Base-by-base conservation (phyloP, 1,140 invertebrate species). In the Drosophila nikananu region DNA sequence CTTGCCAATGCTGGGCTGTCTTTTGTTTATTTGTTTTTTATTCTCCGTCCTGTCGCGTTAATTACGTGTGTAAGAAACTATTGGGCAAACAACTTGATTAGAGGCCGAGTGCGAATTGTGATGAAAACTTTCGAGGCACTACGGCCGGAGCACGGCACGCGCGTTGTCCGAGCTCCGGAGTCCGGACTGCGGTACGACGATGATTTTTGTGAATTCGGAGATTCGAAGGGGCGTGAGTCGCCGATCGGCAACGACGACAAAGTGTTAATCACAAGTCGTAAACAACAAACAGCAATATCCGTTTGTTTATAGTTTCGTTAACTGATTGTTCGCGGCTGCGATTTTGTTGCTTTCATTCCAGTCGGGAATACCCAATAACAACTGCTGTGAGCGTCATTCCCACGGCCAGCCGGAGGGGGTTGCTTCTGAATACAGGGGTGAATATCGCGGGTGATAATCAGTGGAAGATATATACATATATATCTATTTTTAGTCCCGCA, bases 41-140 rank as follows among this genome's bases (percentile, higher is more conserved):
- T 52, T 66, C 52, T 61, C 58, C 61, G 21, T 23, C 39, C 39
- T 30, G 60, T 57, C 39, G 41, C 84, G 83, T 83, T 84, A 89
- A 87, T 87, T 75, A 81, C 73, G 81, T 80, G 77, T 77, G 77
- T 48, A 44, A 75, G 68, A 81, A 89, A 89, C 84, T 68, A 87
- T 87, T 89, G 84, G 77, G 62, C 84, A 87, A 87, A 89, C 86
- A 84, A 90, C 70, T 84, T 79, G 81, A 90, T 89, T 89, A 89
- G 84, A 66, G 66, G 46, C 59, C 68, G 51, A 19, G 58, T 87
- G 83, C 67, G 77, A 87, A 87, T 87, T 87, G 60, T 27, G 60
- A 27, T 58, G 37, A 51, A 64, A 81, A 27, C 27, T 23, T 67
- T 75, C 35, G 32, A 54, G 58, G 49, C 41, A 23, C 42, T 42